A percentile compares a stretch with the other conserved stretches of the same genome.
Conservation (phyloP, 2,113 vertebrate genomes). For the Pithys albifrons region DNA sequence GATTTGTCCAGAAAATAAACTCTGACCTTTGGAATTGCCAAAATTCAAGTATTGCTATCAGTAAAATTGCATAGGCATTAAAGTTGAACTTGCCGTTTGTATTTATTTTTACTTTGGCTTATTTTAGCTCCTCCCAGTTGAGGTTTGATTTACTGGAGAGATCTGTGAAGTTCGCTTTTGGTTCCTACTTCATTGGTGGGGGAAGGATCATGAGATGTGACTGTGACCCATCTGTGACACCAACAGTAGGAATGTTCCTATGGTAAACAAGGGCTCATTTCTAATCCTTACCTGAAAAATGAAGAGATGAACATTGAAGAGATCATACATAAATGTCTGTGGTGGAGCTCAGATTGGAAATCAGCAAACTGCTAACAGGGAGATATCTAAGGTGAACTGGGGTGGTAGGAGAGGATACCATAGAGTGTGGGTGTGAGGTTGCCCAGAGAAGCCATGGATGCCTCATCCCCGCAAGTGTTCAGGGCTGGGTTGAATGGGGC, state of each 20-base stretch:
- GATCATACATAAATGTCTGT: neutral
- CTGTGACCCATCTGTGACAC: neutral
- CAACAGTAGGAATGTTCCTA: neutral
- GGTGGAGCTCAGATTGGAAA: neutral
- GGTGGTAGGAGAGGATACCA: neutral
- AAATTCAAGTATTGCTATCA: neutral
- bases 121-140: neutral
- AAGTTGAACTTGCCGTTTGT: neutral
- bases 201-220: neutral
- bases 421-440: neutral
- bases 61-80: neutral
- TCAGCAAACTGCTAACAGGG: neutral
- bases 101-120: neutral
- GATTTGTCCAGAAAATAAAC: neutral
- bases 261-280: neutral
- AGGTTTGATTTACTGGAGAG: neutral
- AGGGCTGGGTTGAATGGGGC: neutral
- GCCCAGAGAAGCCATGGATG: neutral
- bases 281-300: neutral
- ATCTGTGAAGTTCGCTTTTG: neutral
- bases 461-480: neutral
- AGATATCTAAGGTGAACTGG: neutral
- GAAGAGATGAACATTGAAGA: neutral
- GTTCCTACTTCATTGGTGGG: rapidly evolving
- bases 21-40: neutral